Evolutionary conservation across 2,797 vertebrate species (phyloP).

Genomic region (Perodicticus potto): DNA sequence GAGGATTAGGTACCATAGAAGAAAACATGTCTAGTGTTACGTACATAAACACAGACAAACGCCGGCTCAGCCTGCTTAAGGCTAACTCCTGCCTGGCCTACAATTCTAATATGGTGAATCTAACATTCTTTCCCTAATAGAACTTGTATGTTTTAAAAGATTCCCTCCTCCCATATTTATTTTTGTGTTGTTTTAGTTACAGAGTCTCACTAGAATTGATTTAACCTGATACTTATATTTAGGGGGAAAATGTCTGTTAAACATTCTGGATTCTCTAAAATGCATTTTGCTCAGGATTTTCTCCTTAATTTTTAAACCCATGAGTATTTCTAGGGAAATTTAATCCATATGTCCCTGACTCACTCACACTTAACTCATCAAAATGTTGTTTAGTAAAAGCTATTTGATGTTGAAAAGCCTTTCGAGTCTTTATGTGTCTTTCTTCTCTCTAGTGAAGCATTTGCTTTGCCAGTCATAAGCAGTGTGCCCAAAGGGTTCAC

Average conservation of each 20-base stretch:
- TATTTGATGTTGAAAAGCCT: conserved; percentile 83
- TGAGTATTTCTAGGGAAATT: conserved; percentile 84
- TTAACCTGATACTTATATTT: conserved; percentile 56
- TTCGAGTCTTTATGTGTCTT: conserved; percentile 75
- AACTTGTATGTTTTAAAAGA: neutral
- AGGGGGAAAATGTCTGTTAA: conserved; percentile 49
- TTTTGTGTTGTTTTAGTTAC: conserved; percentile 69
- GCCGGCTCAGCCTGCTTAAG: neutral
- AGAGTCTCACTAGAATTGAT: conserved; percentile 47
- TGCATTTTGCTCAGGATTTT: conserved; percentile 68
- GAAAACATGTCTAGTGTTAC: neutral
- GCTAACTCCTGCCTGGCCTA: rapidly evolving
- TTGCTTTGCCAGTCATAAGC: conserved; percentile 75
- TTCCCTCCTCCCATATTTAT: neutral
- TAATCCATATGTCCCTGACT: conserved; percentile 84
- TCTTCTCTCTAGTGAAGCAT: conserved; percentile 72
- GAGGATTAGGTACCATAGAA: neutral
- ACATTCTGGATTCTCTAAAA: conserved; percentile 72
- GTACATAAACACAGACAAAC: neutral
- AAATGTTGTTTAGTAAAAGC: conserved; percentile 83
- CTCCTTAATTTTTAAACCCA: conserved; percentile 79
- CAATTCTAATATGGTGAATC: neutral
- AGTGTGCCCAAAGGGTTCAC: conserved; percentile 64
- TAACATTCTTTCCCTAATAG: neutral
- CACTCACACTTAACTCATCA: conserved; percentile 86